These are phyloP conservation scores for Monomorium pharaonis DNA, from an alignment of 1,140 invertebrate genomes.

Conservation along the genomic window DNA sequence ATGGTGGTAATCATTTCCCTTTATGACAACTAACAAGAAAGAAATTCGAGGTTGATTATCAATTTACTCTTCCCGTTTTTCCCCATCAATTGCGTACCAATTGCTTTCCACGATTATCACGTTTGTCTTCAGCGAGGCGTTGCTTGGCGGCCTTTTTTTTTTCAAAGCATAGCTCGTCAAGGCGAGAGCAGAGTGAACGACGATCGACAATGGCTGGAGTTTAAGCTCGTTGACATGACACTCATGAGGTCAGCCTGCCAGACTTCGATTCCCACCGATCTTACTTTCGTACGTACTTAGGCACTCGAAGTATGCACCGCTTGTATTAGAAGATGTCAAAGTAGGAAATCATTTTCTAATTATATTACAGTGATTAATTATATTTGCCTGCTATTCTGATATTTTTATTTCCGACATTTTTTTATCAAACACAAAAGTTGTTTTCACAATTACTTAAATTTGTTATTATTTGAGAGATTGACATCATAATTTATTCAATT, in stretches of 20 bases:
- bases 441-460: not conserved
- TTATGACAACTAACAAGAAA: not conserved
- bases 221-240: slow-evolving; percentile 81
- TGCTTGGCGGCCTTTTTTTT: slow-evolving; percentile 2
- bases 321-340: slow-evolving; percentile 21
- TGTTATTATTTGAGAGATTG: not conserved
- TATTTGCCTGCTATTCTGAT: slow-evolving; percentile 27
- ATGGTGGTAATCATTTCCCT: not conserved
- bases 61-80: slow-evolving; percentile 15
- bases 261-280: slow-evolving; percentile 80
- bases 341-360: too few species aligned
- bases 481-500: not conserved
- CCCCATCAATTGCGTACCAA: not conserved
- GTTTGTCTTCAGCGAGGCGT: not conserved
- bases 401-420: not conserved
- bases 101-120: slow-evolving; percentile 42
- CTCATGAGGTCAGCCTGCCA: slow-evolving; percentile 80
- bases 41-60: not conserved
- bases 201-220: slow-evolving; percentile 67
- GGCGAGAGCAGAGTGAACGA: slow-evolving; percentile 34
- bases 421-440: not conserved
- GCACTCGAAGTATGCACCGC: slow-evolving; percentile 20
- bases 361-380: too few species aligned
- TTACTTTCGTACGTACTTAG: slow-evolving; percentile 59
- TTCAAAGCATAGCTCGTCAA: slow-evolving; percentile 30